A percentile compares a stretch with the other conserved stretches of the same genome.
phyloP scores from a whole-genome alignment of 2,797 vertebrate species.

The Ctenopoma multispine region DNA sequence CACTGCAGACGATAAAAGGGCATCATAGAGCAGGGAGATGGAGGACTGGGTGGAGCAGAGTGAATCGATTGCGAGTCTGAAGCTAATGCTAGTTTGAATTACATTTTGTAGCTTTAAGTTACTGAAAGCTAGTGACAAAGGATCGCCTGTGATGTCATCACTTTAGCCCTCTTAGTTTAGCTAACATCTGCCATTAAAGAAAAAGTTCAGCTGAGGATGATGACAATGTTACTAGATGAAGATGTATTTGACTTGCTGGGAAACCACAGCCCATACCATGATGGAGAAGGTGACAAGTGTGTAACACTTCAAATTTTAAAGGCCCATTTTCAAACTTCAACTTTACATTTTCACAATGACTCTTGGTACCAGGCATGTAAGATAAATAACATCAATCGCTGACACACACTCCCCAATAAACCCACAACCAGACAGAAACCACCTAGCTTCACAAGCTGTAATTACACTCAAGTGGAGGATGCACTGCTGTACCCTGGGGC shows the following conservation, averaged over 20 bases:
- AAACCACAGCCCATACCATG: not conserved
- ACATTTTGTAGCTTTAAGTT: too few species aligned
- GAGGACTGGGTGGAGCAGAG: too few species aligned
- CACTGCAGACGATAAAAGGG: too few species aligned
- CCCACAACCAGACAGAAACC: slow-evolving; percentile 37
- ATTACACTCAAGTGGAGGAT: slow-evolving; percentile 65
- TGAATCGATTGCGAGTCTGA: too few species aligned
- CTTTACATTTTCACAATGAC: slow-evolving; percentile 8
- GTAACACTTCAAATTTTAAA: slow-evolving; percentile 19
- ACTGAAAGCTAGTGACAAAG: too few species aligned
- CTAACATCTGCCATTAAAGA: too few species aligned
- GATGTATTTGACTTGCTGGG: not conserved
- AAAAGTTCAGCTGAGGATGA: too few species aligned
- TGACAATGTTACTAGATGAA: too few species aligned
- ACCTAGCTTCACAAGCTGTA: slow-evolving; percentile 50
- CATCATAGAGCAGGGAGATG: too few species aligned
- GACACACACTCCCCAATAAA: slow-evolving; percentile 35
- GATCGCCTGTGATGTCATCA: too few species aligned
- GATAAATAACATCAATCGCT: slow-evolving; percentile 37
- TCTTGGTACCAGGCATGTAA: slow-evolving; percentile 8
- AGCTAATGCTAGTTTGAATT: too few species aligned
- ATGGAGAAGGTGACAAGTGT: not conserved
- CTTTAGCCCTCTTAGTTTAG: too few species aligned
- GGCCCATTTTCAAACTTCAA: slow-evolving; percentile 8
- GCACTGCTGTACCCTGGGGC: slow-evolving; percentile 46